Evolutionary conservation across 2,797 vertebrate genomes (phyloP), one percentile per base, ranked within the genome.

Genomic region (Pseudotriccus pelzelni): DNA sequence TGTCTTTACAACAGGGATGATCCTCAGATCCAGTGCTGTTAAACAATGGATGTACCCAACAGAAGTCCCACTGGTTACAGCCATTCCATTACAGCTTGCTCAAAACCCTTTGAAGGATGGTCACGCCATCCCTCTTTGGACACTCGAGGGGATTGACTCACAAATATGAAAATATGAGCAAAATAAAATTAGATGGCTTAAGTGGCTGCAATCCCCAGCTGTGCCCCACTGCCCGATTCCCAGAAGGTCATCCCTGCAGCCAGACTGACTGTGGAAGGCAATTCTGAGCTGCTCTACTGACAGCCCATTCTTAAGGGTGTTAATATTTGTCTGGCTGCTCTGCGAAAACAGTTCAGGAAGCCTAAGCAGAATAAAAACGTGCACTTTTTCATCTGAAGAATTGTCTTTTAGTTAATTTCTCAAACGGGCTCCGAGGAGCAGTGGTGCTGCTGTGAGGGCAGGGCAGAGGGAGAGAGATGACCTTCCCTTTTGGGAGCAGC

Each of bases 111-210:
- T 44, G 79, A 88, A 91, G 80, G 63, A 69, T 94, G 66, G 63
- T 96, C 92, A 94, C 30, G 2, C 90, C 77, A 84, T 84, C 76
- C 60, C 49, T 78, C 74, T 76, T 75, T 0, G 11, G 62, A 12
- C 43, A 79, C 86, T 96, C 10, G 1, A 86, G 88, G 74, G 90
- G 58, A 84, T 58, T 95, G 94, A 86, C 62, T 94, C 84, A 67
- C 78, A 80, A 85, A 74, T 80, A 87, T 7, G 84, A 92, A 80
- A 87, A 74, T 80, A 87, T 7, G 84, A 92, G 68, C 75, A 93
- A 96, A 96, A 95, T 83, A 85, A 91, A 94, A 94, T 92, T 69
- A 93, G 64, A 77, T 89, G 78, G 82, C 56, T 92, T 93, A 94
- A 93, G 75, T 80, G 94, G 64, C 59, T 83, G 91, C 68, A 91